Conservation (phyloP, 1,140 invertebrate species). For the Epicauta chinensis region DNA sequence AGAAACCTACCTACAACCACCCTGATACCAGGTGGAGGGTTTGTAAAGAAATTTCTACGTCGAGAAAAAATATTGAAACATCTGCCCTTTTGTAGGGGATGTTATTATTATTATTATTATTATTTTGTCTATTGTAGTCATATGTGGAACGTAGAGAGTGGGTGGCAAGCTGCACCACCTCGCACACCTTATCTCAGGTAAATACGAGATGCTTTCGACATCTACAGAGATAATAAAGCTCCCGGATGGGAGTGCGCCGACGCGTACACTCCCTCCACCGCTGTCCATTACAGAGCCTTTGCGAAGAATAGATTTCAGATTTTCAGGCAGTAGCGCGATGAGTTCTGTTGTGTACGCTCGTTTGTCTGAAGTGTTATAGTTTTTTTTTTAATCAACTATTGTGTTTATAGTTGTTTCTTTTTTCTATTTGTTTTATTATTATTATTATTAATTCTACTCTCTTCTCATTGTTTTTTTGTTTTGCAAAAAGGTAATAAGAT, state of each 20-base stretch:
- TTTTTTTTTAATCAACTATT: no score
- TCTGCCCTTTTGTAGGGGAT: constrained; percentile 9
- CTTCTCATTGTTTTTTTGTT: no score
- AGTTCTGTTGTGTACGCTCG: constrained; percentile 3
- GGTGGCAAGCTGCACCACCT: constrained; percentile 23
- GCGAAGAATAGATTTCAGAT: constrained; percentile 14
- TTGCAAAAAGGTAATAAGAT: no score
- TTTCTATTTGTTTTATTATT: no score
- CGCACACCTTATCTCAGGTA: constrained; percentile 12
- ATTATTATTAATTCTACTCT: no score
- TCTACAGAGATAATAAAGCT: constrained; percentile 1
- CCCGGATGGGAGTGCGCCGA: constrained; percentile 1
- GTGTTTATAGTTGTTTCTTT: no score
- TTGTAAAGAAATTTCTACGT: no score
- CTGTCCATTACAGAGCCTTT: background rate
- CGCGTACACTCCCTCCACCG: constrained; percentile 5
- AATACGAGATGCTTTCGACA: background rate
- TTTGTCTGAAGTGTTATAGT: constrained; percentile 9
- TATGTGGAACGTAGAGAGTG: constrained; percentile 8
- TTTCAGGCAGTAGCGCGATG: constrained; percentile 16
- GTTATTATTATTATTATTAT: constrained; percentile 6
- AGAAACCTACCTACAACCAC: no score
- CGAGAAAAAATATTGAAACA: background rate
- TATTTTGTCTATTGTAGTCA: no score
- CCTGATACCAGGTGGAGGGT: no score